These are phyloP conservation scores for Esperia sulphurella DNA, from an alignment of 2,888 invertebrate species.

Conservation along the genomic window DNA sequence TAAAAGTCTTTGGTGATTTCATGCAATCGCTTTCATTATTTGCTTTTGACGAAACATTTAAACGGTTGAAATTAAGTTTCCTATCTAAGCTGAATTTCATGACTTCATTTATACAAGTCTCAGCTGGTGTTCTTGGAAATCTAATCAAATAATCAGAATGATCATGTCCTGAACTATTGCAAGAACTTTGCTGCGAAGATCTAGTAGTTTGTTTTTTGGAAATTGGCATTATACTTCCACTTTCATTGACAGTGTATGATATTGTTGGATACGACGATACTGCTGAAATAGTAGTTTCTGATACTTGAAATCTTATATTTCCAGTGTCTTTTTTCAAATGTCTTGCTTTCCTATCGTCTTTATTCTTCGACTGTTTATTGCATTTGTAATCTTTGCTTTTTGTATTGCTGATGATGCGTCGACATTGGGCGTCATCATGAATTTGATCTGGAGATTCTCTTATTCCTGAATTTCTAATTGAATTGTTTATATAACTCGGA, in stretches of 20 bases:
- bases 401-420: not conserved
- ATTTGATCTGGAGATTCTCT: not conserved
- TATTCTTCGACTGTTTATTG: not conserved
- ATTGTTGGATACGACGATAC: too few species aligned
- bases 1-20: not conserved
- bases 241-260: not conserved
- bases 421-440: not conserved
- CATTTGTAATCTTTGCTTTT: not conserved
- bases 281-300: not conserved
- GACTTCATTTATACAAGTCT: slow-evolving; percentile 19
- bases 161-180: slow-evolving; percentile 20
- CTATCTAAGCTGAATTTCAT: slow-evolving; percentile 15
- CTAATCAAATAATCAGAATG: slow-evolving; percentile 18
- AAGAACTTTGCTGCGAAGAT: slow-evolving; percentile 8
- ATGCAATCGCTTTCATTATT: not conserved
- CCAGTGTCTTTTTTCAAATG: not conserved
- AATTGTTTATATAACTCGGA: not conserved
- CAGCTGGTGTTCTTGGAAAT: slow-evolving; percentile 18
- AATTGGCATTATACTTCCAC: not conserved
- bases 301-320: not conserved
- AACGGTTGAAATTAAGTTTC: slow-evolving; percentile 1
- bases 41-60: not conserved
- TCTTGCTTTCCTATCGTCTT: not conserved
- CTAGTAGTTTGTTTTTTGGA: slow-evolving; percentile 1
- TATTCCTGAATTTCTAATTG: not conserved